phyloP scores from a whole-genome alignment of 1,140 invertebrate genomes.

The Trichogramma pretiosum region DNA sequence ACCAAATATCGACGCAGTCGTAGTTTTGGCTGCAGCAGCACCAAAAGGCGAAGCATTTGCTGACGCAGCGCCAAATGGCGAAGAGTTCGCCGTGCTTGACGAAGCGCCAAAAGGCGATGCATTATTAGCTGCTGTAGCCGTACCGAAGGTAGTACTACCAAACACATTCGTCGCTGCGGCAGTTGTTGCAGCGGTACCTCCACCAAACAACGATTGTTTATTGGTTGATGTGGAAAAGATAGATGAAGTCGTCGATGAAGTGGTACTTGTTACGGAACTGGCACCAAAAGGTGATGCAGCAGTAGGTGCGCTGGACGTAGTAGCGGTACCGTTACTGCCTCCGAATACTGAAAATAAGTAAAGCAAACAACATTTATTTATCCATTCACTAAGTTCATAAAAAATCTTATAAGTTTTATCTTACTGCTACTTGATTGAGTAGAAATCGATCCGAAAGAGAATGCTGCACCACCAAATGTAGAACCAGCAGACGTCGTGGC shows the following conservation, averaged over 20 bases:
- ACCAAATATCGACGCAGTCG: conserved; percentile 18
- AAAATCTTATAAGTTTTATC: no score
- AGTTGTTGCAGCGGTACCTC: conserved; percentile 6
- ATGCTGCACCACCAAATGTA: conserved; percentile 20
- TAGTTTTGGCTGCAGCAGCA: background rate
- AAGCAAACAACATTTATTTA: no score
- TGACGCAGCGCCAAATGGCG: background rate
- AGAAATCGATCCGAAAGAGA: no score
- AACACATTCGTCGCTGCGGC: background rate
- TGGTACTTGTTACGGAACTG: conserved; percentile 9
- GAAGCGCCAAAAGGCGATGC: background rate
- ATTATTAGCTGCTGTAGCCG: background rate
- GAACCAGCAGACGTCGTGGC: conserved; percentile 16
- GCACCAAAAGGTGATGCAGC: background rate
- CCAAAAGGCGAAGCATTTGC: conserved; percentile 10
- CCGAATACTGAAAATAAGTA: no score
- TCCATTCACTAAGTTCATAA: no score
- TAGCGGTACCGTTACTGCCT: no score
- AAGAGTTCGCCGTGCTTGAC: background rate
- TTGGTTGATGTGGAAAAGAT: conserved; percentile 17
- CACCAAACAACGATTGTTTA: conserved; percentile 16
- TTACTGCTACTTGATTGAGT: no score
- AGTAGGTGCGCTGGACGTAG: background rate
- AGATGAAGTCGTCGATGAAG: conserved; percentile 9
- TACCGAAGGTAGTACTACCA: background rate